phyloP scores from a whole-genome alignment of 2,888 invertebrate species.

The Helleia helle region DNA sequence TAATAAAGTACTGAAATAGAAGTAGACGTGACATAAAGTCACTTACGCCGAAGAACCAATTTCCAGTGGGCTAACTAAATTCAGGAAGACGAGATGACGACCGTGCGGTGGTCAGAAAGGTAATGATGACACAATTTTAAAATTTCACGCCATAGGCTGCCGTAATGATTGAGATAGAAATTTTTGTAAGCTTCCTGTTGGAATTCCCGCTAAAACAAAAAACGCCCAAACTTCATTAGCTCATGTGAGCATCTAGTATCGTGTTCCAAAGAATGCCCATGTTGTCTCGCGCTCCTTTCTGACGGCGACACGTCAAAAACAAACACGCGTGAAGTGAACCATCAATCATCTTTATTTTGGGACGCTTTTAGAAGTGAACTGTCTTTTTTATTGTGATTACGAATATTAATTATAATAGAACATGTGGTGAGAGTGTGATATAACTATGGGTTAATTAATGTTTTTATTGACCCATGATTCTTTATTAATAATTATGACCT shows the following conservation, averaged over 20 bases:
- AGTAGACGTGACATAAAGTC: too few relatives aligned
- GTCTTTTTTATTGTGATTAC: constrained; percentile 26
- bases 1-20: too few relatives aligned
- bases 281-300: constrained; percentile 52
- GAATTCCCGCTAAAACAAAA: constrained; percentile 45
- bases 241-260: constrained; percentile 38
- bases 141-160: too few relatives aligned
- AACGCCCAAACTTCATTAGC: constrained; percentile 28
- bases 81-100: too few relatives aligned
- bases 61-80: too few relatives aligned
- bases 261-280: constrained; percentile 46
- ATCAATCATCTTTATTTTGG: constrained; percentile 66
- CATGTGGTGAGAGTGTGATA: not conserved
- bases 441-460: too few relatives aligned
- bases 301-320: constrained; percentile 59
- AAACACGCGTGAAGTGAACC: constrained; percentile 51
- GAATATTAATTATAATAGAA: constrained; percentile 5
- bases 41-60: too few relatives aligned
- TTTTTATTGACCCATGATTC: too few relatives aligned
- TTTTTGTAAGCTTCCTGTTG: constrained; percentile 20
- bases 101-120: too few relatives aligned
- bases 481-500: not conserved
- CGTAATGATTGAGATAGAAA: constrained; percentile 14
- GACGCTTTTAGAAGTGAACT: constrained; percentile 36
- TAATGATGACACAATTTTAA: too few relatives aligned